Evolutionary conservation across 1,140 invertebrate genomes (phyloP).

Genomic region (Drosophila takahashii): DNA sequence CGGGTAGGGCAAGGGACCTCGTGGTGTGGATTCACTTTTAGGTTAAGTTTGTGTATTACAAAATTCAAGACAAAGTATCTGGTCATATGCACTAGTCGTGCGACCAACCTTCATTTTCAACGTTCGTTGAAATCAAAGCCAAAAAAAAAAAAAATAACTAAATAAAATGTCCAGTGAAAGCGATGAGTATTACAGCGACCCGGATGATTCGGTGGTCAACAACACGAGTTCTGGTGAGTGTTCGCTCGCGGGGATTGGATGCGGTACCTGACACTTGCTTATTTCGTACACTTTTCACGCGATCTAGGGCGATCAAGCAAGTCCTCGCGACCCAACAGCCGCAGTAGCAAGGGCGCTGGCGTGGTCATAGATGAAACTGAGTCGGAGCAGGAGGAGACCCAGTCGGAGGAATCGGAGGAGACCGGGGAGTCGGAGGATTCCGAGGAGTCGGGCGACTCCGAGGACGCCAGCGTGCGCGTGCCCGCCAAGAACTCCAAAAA

Average conservation of each 20-base stretch:
- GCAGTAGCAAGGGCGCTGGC: slow-evolving; percentile 11
- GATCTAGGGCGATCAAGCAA: slow-evolving; percentile 31
- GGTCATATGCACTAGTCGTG: too few species aligned
- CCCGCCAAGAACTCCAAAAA: not conserved
- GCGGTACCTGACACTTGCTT: not conserved
- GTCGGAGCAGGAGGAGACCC: slow-evolving; percentile 7
- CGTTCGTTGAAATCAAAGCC: too few species aligned
- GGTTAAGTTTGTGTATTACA: too few species aligned
- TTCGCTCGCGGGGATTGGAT: too few species aligned
- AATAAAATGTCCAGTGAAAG: slow-evolving; percentile 41
- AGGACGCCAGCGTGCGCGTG: slow-evolving; percentile 6
- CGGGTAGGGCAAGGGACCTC: too few species aligned
- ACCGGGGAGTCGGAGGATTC: not conserved
- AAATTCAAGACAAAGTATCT: too few species aligned
- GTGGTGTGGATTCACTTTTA: too few species aligned
- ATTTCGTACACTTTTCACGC: not conserved
- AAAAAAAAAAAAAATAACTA: not conserved
- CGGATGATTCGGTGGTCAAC: slow-evolving; percentile 28
- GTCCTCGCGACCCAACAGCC: slow-evolving; percentile 12
- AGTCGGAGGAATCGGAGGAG: slow-evolving; percentile 1
- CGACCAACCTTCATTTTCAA: too few species aligned
- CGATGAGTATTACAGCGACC: slow-evolving; percentile 40
- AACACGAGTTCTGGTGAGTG: slow-evolving; percentile 44
- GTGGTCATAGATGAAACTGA: slow-evolving; percentile 48
- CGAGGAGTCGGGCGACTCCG: slow-evolving; percentile 6